phyloP scores from a whole-genome alignment of 2,113 vertebrate genomes.

The Oncorhynchus tshawytscha region DNA sequence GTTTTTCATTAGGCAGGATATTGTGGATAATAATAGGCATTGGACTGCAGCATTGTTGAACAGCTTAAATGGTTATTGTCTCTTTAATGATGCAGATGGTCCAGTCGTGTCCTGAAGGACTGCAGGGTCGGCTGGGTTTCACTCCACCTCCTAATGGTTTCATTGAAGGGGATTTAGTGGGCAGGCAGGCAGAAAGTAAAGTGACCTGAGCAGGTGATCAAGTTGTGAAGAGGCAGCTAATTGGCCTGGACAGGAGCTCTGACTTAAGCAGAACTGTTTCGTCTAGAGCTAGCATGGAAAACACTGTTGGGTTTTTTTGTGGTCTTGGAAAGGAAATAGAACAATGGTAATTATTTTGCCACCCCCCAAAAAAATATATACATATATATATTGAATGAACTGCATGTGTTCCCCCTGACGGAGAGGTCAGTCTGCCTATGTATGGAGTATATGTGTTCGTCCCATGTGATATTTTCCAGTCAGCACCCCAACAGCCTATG shows the following conservation, averaged over 20 bases:
- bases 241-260: neutral
- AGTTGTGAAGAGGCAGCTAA: slow-evolving; percentile 40
- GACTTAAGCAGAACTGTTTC: neutral
- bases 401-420: neutral
- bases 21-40: slow-evolving; percentile 39
- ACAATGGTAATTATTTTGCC: too few relatives aligned
- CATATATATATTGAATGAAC: too few relatives aligned
- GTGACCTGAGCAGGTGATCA: slow-evolving; percentile 52
- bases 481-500: neutral
- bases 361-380: too few relatives aligned
- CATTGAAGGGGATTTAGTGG: slow-evolving; percentile 52
- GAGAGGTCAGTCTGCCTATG: neutral
- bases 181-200: slow-evolving; percentile 9
- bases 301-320: neutral
- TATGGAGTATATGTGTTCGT: neutral
- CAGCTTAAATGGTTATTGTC: slow-evolving; percentile 32
- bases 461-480: neutral
- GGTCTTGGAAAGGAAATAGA: neutral
- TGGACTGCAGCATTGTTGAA: slow-evolving; percentile 12
- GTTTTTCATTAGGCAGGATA: slow-evolving; percentile 32
- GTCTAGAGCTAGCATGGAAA: neutral
- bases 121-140: slow-evolving; percentile 53
- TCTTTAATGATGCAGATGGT: slow-evolving; percentile 59
- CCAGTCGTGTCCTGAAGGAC: slow-evolving; percentile 42
- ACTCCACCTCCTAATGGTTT: slow-evolving; percentile 47